Evolutionary conservation across 2,113 vertebrate species (phyloP), one percentile per base, ranked within the genome.

Genomic region (Thomomys bottae): DNA sequence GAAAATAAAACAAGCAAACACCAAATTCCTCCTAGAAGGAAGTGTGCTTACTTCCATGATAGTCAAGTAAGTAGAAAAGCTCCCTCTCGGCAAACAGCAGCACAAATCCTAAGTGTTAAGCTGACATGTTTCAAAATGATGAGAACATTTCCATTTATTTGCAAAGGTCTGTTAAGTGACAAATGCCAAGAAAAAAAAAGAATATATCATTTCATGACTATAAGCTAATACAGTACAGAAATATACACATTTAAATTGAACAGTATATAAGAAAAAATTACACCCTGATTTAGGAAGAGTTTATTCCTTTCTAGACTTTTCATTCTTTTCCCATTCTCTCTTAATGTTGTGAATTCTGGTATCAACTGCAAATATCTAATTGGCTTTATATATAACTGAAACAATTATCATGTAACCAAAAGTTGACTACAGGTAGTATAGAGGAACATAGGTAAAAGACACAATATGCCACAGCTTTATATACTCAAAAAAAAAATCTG

Each of bases 321-420:
- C 61, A 20, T 42, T 64, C 3, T 54, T 40, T 87, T 75, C 40
- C 70, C 49, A 42, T 82, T 76, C 18, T n/a, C 61, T 68, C 66
- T 40, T 57, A 76, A 38, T 87, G 32, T 20, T 26, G 8, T 77
- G n/a, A 91, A 79, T 84, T 93, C 38, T 78, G 79, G 70, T 42
- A 84, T 61, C 45, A 28, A 78, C 6, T 70, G 40, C 28, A 93
- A 57, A 72, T 64, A 78, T 11, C 8, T 36, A 87, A 57, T 26
- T 63, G 5, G 4, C 26, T 20, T 57, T 10, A 66, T 34, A 10
- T 1, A 5, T 36, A 77, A 49, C 36, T 8, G 40, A 77, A 76
- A n/a, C 45, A 71, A 79, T 12, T 67, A 86, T 49, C 59, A 75
- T 20, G 49, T 17, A 79, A 20, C 18, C 32, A 72, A 61, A 45